Conservation (phyloP, 2,888 invertebrate species). For the Lithodes maja region DNA sequence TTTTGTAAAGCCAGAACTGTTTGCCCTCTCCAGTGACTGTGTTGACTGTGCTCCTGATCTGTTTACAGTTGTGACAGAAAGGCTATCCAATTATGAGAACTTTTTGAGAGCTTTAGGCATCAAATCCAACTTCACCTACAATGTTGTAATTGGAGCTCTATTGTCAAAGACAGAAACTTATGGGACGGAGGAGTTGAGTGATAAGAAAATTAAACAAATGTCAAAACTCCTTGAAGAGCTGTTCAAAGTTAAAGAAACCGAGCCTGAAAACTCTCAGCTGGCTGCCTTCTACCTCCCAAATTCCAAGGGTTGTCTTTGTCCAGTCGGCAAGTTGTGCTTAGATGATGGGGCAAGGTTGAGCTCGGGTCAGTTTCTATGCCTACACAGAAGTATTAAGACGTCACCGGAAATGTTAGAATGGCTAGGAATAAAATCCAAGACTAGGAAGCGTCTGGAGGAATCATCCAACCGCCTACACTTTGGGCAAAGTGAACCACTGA, state of each 20-base stretch:
- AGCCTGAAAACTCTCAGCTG: not conserved
- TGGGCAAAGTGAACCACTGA: slow-evolving; percentile 48
- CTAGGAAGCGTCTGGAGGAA: slow-evolving; percentile 28
- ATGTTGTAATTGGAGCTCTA: slow-evolving; percentile 6
- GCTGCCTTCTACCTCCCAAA: slow-evolving; percentile 31
- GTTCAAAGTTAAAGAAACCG: not conserved
- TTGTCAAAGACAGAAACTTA: slow-evolving; percentile 14
- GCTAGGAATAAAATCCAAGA: slow-evolving; percentile 44
- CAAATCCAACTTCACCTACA: not conserved
- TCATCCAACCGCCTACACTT: slow-evolving; percentile 33
- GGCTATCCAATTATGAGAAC: slow-evolving; percentile 6
- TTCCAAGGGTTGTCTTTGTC: not conserved
- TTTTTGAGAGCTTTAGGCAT: slow-evolving; percentile 31
- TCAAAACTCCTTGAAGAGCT: slow-evolving; percentile 40
- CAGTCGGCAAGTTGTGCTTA: slow-evolving; percentile 27
- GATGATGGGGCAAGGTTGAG: slow-evolving; percentile 24
- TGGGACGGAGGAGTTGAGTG: not conserved
- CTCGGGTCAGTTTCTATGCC: slow-evolving; percentile 21
- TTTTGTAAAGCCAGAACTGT: slow-evolving; percentile 28
- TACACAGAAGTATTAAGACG: slow-evolving; percentile 20
- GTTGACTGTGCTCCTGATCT: slow-evolving; percentile 44
- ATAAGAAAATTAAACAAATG: slow-evolving; percentile 15
- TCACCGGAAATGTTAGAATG: slow-evolving; percentile 21
- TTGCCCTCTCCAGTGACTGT: slow-evolving; percentile 7
- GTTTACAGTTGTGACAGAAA: slow-evolving; percentile 31